These are phyloP conservation scores for Caenorhabditis elegans DNA, from an alignment of 1,140 invertebrate genomes.

Conservation along the genomic window WBcel235 BX284602.5:8331501-8332000, in stretches of 20 bases:
- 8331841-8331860: background rate
- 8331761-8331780: background rate
- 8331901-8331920: conserved; percentile 5
- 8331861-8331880: background rate
- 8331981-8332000: background rate
- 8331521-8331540: too few species aligned
- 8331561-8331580: too few species aligned
- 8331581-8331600: too few species aligned
- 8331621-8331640: too few species aligned
- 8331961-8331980: background rate
- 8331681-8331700: background rate
- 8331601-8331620: too few species aligned
- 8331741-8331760: background rate
- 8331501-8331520: too few species aligned
- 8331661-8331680: too few species aligned
- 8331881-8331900: background rate
- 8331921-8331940: background rate
- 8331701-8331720: background rate
- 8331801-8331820: background rate
- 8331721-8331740: background rate
- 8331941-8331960: background rate
- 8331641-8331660: too few species aligned
- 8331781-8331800: background rate
- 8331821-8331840: background rate
- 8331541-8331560: too few species aligned